Percentiles rank a stretch among this genome's conserved stretches.
Conservation (phyloP, 2,888 invertebrate genomes). For the Leptura quadrifasciata region DNA sequence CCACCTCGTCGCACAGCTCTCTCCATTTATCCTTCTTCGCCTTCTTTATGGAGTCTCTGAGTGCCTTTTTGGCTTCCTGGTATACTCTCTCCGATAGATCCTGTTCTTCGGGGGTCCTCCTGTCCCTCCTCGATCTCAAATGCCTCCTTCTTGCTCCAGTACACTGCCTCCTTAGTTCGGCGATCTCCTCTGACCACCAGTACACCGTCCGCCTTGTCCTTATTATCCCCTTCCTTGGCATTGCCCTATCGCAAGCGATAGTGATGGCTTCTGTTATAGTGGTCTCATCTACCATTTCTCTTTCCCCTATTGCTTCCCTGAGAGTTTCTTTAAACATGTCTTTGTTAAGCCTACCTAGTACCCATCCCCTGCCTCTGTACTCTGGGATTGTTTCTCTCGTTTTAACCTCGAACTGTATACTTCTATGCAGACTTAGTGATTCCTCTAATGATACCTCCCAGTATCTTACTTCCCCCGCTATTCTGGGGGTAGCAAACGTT, state of each 20-base stretch:
- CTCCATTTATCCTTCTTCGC: no score
- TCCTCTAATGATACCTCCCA: slow-evolving; percentile 34
- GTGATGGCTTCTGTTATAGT: neutral
- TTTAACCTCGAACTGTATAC: slow-evolving; percentile 32
- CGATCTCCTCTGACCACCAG: neutral
- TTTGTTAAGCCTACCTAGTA: neutral
- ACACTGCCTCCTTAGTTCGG: neutral
- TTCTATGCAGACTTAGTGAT: slow-evolving; percentile 28
- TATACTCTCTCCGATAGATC: no score
- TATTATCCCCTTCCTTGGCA: neutral
- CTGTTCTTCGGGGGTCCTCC: no score
- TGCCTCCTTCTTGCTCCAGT: no score
- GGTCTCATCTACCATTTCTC: neutral
- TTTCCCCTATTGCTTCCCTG: neutral
- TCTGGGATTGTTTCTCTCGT: neutral
- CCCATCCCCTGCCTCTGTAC: neutral
- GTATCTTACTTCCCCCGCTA: neutral
- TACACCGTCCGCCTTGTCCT: neutral
- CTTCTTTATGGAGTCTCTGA: no score
- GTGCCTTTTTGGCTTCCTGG: no score
- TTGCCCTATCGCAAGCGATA: neutral
- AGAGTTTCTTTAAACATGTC: neutral
- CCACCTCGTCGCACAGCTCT: no score
- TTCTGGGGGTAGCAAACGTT: no score
- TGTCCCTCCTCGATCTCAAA: no score